Percentiles rank a stretch among this genome's conserved stretches.
Conservation (phyloP, 2,888 invertebrate genomes). For the Tiliacea citrago region DNA sequence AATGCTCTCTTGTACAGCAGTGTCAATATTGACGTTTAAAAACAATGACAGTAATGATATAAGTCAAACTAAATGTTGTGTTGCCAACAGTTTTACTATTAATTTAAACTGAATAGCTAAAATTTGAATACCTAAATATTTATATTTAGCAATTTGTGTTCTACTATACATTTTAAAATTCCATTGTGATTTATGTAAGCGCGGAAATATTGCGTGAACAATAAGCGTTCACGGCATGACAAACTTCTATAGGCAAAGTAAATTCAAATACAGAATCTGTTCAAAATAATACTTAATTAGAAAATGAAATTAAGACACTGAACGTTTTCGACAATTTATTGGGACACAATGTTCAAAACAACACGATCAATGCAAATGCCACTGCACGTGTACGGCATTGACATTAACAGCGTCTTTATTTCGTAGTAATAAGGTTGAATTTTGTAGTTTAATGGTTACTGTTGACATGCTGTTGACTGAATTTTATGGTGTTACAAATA, state of each 20-base stretch:
- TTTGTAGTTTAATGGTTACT: neutral
- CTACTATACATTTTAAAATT: constrained; percentile 18
- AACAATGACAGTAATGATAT: too few relatives aligned
- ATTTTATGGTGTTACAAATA: neutral
- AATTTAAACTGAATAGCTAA: too few relatives aligned
- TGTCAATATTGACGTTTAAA: too few relatives aligned
- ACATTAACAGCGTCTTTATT: neutral
- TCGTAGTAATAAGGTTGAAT: too few relatives aligned
- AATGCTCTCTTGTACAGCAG: too few relatives aligned
- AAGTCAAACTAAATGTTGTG: too few relatives aligned
- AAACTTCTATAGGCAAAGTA: neutral
- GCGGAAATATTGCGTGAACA: constrained; percentile 44
- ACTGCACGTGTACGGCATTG: neutral
- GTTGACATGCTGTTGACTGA: neutral
- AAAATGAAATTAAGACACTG: neutral
- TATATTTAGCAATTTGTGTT: too few relatives aligned
- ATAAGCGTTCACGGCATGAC: constrained; percentile 28
- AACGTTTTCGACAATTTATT: neutral
- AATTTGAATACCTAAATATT: neutral
- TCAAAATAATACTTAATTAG: neutral
- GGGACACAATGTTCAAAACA: neutral
- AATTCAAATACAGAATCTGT: neutral
- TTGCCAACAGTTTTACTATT: too few relatives aligned
- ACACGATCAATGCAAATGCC: neutral
- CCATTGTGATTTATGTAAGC: constrained; percentile 24